Percentiles rank a stretch among this genome's conserved stretches.
Conservation (phyloP, 2,888 invertebrate species). For the Xiphydria camelus region DNA sequence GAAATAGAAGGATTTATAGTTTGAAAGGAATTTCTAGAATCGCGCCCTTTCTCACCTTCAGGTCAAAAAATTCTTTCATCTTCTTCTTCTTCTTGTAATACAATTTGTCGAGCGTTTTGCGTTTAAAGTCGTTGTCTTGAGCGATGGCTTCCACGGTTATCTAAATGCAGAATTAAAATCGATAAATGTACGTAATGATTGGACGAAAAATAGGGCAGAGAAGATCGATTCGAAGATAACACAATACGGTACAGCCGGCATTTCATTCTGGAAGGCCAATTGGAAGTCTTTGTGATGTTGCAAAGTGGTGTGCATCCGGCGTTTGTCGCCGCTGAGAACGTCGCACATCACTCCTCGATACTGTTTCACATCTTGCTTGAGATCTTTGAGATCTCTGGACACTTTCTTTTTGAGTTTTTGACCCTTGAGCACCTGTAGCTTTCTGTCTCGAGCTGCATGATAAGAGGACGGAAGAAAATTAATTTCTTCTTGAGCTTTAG, state of each 20-base stretch:
- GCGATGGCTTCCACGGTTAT: slow-evolving; percentile 64
- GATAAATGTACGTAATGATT: no score
- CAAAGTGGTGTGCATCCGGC: slow-evolving; percentile 63
- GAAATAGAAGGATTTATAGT: no score
- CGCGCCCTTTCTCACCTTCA: no score
- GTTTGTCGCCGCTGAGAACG: slow-evolving; percentile 65
- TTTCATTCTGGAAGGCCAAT: slow-evolving; percentile 61
- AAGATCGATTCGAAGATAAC: no score
- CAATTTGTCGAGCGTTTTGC: slow-evolving; percentile 67
- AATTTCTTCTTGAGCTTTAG: slow-evolving; percentile 2
- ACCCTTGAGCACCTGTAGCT: slow-evolving; percentile 65
- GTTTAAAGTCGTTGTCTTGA: slow-evolving; percentile 67
- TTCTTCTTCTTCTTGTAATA: slow-evolving; percentile 65
- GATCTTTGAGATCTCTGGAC: slow-evolving; percentile 62
- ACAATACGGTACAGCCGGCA: slow-evolving; percentile 45
- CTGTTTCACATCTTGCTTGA: slow-evolving; percentile 63
- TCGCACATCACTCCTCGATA: slow-evolving; percentile 64
- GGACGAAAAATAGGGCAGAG: no score
- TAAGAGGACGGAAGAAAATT: not conserved
- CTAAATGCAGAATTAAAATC: slow-evolving; percentile 51
- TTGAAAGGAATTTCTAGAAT: no score
- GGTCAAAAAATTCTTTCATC: slow-evolving; percentile 63
- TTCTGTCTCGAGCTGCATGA: slow-evolving; percentile 63
- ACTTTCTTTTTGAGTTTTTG: slow-evolving; percentile 59
- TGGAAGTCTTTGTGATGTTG: slow-evolving; percentile 64